A percentile compares a stretch with the other conserved stretches of the same genome.
Conservation (phyloP, 2,113 vertebrate genomes). For the Melanotaenia duboulayi region DNA sequence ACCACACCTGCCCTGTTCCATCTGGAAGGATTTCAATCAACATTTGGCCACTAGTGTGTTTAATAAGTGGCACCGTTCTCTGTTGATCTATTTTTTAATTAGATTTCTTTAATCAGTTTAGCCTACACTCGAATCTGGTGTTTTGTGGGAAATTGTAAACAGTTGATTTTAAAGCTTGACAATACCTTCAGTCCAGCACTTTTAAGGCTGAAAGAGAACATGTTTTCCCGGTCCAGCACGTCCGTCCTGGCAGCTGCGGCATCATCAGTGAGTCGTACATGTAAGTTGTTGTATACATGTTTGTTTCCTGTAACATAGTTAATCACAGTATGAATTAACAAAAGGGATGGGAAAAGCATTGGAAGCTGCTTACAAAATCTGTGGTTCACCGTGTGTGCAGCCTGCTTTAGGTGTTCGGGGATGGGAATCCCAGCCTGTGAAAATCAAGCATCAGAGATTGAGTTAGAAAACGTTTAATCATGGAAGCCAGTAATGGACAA, state of each 20-base stretch:
- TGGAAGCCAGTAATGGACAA: conserved; percentile 34
- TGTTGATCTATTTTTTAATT: background rate
- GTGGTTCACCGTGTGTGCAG: conserved; percentile 24
- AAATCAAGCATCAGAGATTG: conserved; percentile 38
- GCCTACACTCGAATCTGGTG: background rate
- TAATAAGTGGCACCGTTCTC: background rate
- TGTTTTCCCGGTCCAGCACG: conserved; percentile 17
- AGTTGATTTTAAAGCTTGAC: background rate
- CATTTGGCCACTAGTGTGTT: conserved; percentile 10
- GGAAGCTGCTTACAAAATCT: conserved; percentile 25
- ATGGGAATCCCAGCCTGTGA: conserved; percentile 27
- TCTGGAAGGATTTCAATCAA: conserved; percentile 20
- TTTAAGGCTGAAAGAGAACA: conserved; percentile 5
- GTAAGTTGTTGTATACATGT: conserved; percentile 3
- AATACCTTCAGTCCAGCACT: conserved; percentile 19
- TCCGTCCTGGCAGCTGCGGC: background rate
- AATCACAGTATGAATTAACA: conserved; percentile 20
- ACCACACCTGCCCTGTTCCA: conserved; percentile 21
- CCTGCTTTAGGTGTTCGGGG: conserved; percentile 29
- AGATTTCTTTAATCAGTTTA: background rate
- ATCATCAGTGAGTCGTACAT: conserved; percentile 12
- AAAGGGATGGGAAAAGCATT: conserved; percentile 20
- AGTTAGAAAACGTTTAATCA: conserved; percentile 28
- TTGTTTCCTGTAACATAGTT: conserved; percentile 30
- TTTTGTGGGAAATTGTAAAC: background rate